Evolutionary conservation across 2,888 invertebrate species (phyloP).

Genomic region (Oxycera nigricornis): DNA sequence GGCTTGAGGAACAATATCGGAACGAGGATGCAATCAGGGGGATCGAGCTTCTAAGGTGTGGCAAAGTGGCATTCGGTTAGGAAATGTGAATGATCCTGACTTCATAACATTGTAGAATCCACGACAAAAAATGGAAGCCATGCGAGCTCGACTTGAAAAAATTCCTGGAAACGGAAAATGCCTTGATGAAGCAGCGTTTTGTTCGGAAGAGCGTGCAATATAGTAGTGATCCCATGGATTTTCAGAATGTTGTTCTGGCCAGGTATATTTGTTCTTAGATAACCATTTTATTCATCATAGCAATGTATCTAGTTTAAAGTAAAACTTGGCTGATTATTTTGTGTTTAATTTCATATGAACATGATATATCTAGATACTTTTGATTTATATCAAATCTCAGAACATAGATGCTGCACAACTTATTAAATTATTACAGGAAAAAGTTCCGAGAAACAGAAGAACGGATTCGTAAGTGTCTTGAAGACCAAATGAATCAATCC

Average conservation of each 20-base stretch:
- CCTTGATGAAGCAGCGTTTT: constrained; percentile 58
- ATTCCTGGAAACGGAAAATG: constrained; percentile 57
- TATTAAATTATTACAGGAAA: constrained; percentile 55
- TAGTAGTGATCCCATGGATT: constrained; percentile 57
- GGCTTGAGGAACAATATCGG: constrained; percentile 55
- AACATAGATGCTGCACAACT: too few relatives aligned
- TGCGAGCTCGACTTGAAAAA: constrained; percentile 58
- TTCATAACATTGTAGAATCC: constrained; percentile 55
- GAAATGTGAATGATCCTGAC: too few relatives aligned
- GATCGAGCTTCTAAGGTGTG: constrained; percentile 58
- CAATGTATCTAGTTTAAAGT: too few relatives aligned
- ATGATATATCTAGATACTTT: neutral
- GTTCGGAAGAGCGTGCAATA: constrained; percentile 53
- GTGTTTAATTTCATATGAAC: neutral
- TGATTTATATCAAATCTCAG: too few relatives aligned
- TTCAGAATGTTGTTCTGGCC: constrained; percentile 56
- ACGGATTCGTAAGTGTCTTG: constrained; percentile 55
- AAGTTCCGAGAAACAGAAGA: constrained; percentile 58
- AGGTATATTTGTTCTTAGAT: constrained; percentile 50
- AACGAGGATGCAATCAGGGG: constrained; percentile 57
- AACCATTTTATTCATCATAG: too few relatives aligned
- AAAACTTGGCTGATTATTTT: too few relatives aligned
- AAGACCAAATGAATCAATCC: constrained; percentile 47
- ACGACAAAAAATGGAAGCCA: constrained; percentile 58
- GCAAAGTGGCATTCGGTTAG: too few relatives aligned